Percentiles rank a stretch among this genome's conserved stretches.
Conservation (phyloP, 1,140 invertebrate species). For the Nymphalis io region DNA sequence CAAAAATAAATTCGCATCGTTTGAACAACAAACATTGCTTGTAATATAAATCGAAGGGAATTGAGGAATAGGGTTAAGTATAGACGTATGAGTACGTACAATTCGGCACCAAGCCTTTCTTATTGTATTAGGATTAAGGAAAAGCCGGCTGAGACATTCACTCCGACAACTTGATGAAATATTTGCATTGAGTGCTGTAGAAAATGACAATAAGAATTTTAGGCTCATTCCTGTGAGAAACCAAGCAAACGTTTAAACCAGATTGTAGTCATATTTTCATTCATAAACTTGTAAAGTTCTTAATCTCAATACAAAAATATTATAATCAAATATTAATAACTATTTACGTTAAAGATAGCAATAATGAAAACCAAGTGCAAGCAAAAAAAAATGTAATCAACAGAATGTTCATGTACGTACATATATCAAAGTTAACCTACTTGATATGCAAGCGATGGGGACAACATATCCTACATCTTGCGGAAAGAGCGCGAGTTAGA, state of each 20-base stretch:
- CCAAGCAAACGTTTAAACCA: background rate
- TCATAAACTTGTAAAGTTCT: background rate
- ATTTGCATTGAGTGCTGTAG: slow-evolving; percentile 41
- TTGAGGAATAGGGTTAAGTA: slow-evolving; percentile 30
- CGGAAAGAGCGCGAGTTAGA: slow-evolving; percentile 50
- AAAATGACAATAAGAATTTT: slow-evolving; percentile 33
- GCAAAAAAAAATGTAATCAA: background rate
- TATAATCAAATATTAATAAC: too few relatives aligned
- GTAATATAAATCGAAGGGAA: slow-evolving; percentile 32
- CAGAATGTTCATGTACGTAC: slow-evolving; percentile 4
- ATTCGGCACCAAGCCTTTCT: slow-evolving; percentile 40
- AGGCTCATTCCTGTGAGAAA: background rate
- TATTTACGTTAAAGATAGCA: background rate
- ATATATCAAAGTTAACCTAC: slow-evolving; percentile 35
- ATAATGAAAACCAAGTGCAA: background rate
- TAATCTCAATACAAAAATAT: background rate
- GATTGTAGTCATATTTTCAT: background rate
- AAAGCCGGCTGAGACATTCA: slow-evolving; percentile 44
- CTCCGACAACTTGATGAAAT: slow-evolving; percentile 43
- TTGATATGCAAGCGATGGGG: slow-evolving; percentile 43
- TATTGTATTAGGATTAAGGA: slow-evolving; percentile 58
- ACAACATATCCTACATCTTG: slow-evolving; percentile 51
- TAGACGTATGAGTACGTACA: slow-evolving; percentile 34
- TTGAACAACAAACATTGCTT: slow-evolving; percentile 21
- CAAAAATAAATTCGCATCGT: background rate